Conservation (phyloP, 2,797 vertebrate species). For the Cuculus canorus region DNA sequence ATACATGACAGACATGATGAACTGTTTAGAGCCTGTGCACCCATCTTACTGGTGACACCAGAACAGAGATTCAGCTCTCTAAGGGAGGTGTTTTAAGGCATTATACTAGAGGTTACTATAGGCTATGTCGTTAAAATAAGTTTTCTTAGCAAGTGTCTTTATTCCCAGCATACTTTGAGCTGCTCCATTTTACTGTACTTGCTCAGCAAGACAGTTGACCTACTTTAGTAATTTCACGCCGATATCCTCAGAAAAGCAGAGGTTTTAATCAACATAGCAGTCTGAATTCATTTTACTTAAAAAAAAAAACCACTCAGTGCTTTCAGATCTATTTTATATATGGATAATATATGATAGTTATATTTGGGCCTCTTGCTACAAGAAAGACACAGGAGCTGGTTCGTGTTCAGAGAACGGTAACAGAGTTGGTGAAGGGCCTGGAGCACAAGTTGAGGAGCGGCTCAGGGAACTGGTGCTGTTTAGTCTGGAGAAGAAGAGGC, state of each 20-base stretch:
- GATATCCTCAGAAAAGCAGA: background rate
- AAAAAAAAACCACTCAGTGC: background rate
- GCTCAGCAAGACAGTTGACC: background rate
- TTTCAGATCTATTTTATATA: background rate
- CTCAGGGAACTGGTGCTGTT: too few species aligned
- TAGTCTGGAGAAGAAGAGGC: too few species aligned
- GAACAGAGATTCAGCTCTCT: background rate
- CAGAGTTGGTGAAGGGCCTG: too few species aligned
- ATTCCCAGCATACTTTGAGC: background rate
- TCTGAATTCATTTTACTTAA: background rate
- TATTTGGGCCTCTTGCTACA: too few species aligned
- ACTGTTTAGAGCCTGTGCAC: background rate
- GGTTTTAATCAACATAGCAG: background rate
- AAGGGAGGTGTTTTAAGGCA: background rate
- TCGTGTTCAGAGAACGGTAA: too few species aligned
- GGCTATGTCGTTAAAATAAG: background rate
- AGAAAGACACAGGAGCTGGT: too few species aligned
- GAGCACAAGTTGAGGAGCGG: too few species aligned
- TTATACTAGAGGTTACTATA: background rate
- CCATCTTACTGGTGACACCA: background rate
- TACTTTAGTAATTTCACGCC: background rate
- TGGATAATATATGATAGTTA: background rate
- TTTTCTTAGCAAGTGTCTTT: background rate
- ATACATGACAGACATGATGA: rapidly evolving
- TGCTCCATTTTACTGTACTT: background rate